These are phyloP conservation scores for Steinernema carpocapsae DNA, from an alignment of 2,888 invertebrate species.

Conservation along the genomic window DNA sequence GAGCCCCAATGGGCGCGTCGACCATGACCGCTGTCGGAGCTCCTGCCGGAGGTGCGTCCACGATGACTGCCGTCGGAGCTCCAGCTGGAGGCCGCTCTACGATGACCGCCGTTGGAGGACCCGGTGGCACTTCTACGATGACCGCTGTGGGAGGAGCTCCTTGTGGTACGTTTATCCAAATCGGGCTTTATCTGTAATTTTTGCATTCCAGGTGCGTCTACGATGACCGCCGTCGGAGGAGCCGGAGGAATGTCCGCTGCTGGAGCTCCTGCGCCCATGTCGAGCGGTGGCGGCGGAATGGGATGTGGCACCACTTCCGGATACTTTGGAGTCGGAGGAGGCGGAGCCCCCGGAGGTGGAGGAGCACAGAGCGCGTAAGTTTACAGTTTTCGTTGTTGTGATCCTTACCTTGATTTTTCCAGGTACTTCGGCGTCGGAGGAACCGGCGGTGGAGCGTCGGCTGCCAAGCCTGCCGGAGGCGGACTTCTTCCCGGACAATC, in stretches of 20 bases:
- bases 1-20: slow-evolving; percentile 13
- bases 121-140: slow-evolving; percentile 25
- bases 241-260: neutral
- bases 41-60: slow-evolving; percentile 3
- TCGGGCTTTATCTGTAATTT: neutral
- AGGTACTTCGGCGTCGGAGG: slow-evolving; percentile 3
- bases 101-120: neutral
- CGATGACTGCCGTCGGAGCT: slow-evolving; percentile 36
- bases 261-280: neutral
- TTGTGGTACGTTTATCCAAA: neutral
- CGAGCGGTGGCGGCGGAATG: neutral
- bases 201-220: neutral
- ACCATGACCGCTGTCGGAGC: slow-evolving; percentile 36
- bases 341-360: neutral
- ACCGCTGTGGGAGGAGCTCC: slow-evolving; percentile 23
- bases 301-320: neutral
- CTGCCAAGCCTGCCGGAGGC: neutral
- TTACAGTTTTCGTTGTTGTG: too few relatives aligned
- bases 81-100: slow-evolving; percentile 7
- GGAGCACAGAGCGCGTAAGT: slow-evolving; percentile 29
- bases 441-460: neutral
- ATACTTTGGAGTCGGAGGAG: slow-evolving; percentile 35
- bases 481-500: slow-evolving; percentile 23
- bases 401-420: too few relatives aligned
- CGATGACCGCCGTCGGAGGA: slow-evolving; percentile 22